Evolutionary conservation across 2,797 vertebrate genomes (phyloP), one percentile per base, ranked within the genome.

Genomic region (Sebastes hopkinsi): DNA sequence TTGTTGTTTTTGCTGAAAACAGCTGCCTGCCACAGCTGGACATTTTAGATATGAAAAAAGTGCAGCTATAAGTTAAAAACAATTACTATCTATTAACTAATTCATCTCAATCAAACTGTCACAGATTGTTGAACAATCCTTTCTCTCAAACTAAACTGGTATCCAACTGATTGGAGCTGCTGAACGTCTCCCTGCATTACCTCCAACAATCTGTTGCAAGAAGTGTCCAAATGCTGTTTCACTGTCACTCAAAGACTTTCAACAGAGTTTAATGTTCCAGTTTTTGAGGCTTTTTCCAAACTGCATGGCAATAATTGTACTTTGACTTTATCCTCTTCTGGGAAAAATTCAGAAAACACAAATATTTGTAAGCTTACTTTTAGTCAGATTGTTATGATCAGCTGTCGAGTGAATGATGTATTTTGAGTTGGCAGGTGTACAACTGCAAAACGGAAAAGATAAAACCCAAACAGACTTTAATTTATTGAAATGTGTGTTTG

Each of bases 401-500:
- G n/a, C 62, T 64, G 65, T 75, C 67, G 71, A 70, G 60, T 38
- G 16, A 68, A 22, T 32, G 18, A 75, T 38, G 42, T 36, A n/a
- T 68, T 75, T 67, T 29, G 30, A 59, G 27, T 29, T 79, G 59
- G 30, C 78, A 56, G 46, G 32, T 22, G 20, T 55, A 67, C 50
- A 55, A 68, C 66, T 36, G 65, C 34, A 56, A 42, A 2, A 34
- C 0, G 2, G 52, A 23, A 64, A 77, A 27, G 22, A 69, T 9
- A 74, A 79, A 74, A 59, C 73, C 68, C 30, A 84, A 68, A 30
- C 38, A 54, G 25, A 69, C 29, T 74, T 78, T 29, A 65, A 36
- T 34, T 55, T 32, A 36, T 46, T 60, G 61, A 42, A 85, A 70
- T 56, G 42, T 86, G 80, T 29, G 22, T 82, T 61, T 66, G 55